Base-by-base conservation (phyloP, 2,888 invertebrate species). In the Eupelmus urozonus region DNA sequence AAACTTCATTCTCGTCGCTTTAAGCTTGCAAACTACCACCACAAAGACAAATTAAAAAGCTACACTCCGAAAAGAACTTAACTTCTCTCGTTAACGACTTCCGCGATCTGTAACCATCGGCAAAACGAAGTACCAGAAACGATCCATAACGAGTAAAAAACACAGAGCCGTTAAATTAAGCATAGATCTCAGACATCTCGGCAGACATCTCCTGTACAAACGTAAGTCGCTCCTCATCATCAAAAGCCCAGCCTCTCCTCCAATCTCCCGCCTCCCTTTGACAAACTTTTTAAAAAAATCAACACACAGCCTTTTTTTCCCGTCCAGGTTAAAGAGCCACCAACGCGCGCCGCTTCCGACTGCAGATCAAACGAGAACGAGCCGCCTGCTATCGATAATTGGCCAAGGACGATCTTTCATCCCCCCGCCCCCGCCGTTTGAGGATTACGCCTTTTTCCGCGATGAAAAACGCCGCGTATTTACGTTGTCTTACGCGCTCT, bases 321-420 rank as follows among this genome's bases (percentile, higher is more conserved):
- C 66, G 5, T 20, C 29, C 3, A 45, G 11, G 40, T 57, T 45
- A 57, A 70, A 42, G 20, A 20, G 27, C 0, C 25, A 11, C 20
- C 3, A 53, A 59, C 9, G 76, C 63, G 71, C 75, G 81, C 78
- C 81, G 40, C 40, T n/a, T 9, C 11, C 45, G 40, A 49, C 57
- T 53, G 80, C 82, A 88, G 88, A 88, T 88, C 89, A 88, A 88
- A 89, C 86, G 87, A 71, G 83, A 79, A 34, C 53, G 79, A 78
- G n/a, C n/a, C n/a, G n/a, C n/a, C 81, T 59, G 55, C 63, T 84
- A 85, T 88, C 87, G 87, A 89, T 89, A 89, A 89, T 89, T 89
- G 89, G 87, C 85, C 82, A 84, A 85, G 85, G 88, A 34, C 34
- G 34, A 87, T 87, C 87, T 88, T 86, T 85, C 83, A 76, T 81